Percentiles rank a stretch among this genome's conserved stretches.
These are phyloP conservation scores for Bellardia pandia DNA, from an alignment of 2,888 invertebrate genomes.

Conservation along the genomic window DNA sequence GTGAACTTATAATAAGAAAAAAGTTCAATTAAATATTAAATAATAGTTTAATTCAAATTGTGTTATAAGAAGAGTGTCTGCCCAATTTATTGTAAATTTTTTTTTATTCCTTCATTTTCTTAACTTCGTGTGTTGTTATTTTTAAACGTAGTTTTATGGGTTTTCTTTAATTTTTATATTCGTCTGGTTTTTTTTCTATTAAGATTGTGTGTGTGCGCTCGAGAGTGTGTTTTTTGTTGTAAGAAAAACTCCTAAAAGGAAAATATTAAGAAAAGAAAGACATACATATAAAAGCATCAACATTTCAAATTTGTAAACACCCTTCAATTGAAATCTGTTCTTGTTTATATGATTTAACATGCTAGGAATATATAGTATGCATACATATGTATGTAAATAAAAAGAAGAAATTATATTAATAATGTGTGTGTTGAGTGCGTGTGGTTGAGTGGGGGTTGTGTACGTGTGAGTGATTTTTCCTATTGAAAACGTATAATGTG, in stretches of 20 bases:
- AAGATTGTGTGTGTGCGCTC: slow-evolving; percentile 16
- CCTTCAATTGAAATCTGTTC: slow-evolving; percentile 57
- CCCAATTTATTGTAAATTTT: slow-evolving; percentile 30
- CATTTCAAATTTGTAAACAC: slow-evolving; percentile 49
- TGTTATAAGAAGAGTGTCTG: not conserved
- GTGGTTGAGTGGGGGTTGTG: not conserved
- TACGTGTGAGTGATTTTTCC: slow-evolving; percentile 7
- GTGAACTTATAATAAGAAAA: not conserved
- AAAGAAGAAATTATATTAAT: not conserved
- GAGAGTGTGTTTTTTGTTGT: not conserved
- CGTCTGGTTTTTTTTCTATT: slow-evolving; percentile 45
- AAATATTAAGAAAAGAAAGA: slow-evolving; percentile 21
- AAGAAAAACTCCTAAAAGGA: slow-evolving; percentile 27
- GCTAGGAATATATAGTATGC: not conserved
- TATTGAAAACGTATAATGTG: not conserved
- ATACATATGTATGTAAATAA: not conserved
- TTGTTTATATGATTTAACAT: slow-evolving; percentile 46
- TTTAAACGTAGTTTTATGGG: slow-evolving; percentile 40
- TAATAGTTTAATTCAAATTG: not conserved
- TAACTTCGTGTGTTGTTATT: slow-evolving; percentile 54
- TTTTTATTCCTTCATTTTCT: slow-evolving; percentile 35
- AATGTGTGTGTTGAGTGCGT: not conserved
- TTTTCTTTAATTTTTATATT: slow-evolving; percentile 41
- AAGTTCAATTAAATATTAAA: not conserved
- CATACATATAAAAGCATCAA: not conserved